Evolutionary conservation across 2,113 vertebrate genomes (phyloP), one percentile per base, ranked within the genome.

Genomic region (Psophia crepitans): DNA sequence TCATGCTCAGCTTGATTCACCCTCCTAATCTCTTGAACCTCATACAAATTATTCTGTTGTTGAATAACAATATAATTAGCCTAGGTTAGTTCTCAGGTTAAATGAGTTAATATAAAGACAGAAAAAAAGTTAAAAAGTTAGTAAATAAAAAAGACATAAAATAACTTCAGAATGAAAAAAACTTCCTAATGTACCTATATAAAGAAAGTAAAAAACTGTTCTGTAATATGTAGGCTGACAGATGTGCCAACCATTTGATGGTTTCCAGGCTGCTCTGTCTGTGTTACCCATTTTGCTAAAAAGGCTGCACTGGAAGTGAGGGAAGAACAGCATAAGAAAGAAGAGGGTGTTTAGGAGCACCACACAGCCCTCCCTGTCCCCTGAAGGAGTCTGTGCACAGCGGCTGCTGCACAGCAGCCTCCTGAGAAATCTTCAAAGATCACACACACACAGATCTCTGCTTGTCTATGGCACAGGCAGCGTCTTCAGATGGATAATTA

Each of bases 401-500:
- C 0, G 0, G 91, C 10, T 37, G 8, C 39, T 79, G 74, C n/a
- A 48, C 10, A 68, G 65, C 69, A 89, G 65, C 37, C 77, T 92
- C 37, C 61, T 64, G 35, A 93, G 76, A 88, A 84, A 90, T 76
- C 53, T 73, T 89, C 84, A 91, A 58, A 83, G 75, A 81, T 87
- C 22, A 14, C 73, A 1, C 44, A 77, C 33, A 54, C 9, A 43
- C 84, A 95, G 75, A 69, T 86, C 69, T 84, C 69, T 68, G 44
- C 5, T 58, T 65, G 11, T 91, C 71, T 85, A 46, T 64, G 39
- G 84, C 70, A 90, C 24, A 35, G 22, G 75, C 89, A 93, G 83
- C 84, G 71, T 54, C 68, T 77, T 84, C 81, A 85, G 79, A 23
- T 85, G 58, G 48, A 88, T 97, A 95, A 97, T 97, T 96, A 96